Evolutionary conservation across 2,888 invertebrate species (phyloP).

Genomic region (Heliconius ethilla): DNA sequence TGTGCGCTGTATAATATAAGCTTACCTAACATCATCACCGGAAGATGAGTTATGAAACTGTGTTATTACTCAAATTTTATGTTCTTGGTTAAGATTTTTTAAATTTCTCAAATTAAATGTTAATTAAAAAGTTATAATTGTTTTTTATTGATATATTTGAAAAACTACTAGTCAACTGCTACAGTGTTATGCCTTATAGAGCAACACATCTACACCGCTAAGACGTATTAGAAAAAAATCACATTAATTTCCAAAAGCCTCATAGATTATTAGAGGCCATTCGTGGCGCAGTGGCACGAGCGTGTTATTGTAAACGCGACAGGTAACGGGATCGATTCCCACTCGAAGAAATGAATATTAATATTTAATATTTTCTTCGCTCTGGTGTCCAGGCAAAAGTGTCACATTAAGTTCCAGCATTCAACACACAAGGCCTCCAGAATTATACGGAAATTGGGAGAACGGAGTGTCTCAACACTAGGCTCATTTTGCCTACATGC

Average conservation of each 20-base stretch:
- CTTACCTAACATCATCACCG: conserved; percentile 14
- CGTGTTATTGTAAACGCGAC: too few species aligned
- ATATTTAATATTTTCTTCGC: too few species aligned
- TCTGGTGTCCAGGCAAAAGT: too few species aligned
- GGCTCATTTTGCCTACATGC: too few species aligned
- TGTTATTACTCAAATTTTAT: conserved; percentile 10
- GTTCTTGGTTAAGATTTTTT: neutral
- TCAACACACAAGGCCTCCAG: too few species aligned
- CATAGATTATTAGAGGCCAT: neutral
- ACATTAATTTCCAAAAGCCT: neutral
- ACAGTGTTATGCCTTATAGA: neutral
- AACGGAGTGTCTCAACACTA: too few species aligned
- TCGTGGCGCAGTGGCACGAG: too few species aligned
- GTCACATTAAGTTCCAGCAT: too few species aligned
- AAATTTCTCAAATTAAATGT: neutral
- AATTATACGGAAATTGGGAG: too few species aligned
- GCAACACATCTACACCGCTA: neutral
- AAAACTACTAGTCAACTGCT: neutral
- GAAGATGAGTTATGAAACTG: conserved; percentile 21
- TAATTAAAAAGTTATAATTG: neutral
- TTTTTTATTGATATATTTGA: neutral
- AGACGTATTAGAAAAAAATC: too few species aligned
- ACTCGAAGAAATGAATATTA: too few species aligned
- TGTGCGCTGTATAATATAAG: conserved; percentile 4
- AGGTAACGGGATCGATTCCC: too few species aligned